Evolutionary conservation across 2,888 invertebrate species (phyloP).

Genomic region (Drosophila stalkeri): DNA sequence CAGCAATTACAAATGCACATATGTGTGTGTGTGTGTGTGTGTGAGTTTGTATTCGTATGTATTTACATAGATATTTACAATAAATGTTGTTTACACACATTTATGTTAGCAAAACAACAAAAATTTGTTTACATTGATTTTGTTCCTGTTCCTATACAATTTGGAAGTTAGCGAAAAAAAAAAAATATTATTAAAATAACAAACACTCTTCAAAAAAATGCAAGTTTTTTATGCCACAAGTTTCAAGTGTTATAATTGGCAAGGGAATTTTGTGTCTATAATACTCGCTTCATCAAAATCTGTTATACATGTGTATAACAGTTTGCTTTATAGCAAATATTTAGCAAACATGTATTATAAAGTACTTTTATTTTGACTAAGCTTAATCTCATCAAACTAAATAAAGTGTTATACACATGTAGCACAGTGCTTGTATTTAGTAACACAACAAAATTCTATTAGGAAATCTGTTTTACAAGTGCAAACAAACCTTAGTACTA

Average conservation of each 20-base stretch:
- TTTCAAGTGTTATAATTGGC: neutral
- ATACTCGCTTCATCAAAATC: no score
- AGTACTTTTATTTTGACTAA: neutral
- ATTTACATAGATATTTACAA: neutral
- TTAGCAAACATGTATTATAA: neutral
- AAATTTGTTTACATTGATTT: neutral
- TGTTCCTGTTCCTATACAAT: conserved; percentile 11
- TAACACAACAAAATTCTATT: neutral
- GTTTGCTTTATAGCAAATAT: neutral
- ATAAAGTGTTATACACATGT: neutral
- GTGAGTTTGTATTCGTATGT: neutral
- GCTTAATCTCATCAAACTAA: neutral
- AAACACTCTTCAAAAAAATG: neutral
- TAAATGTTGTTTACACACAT: conserved; percentile 3
- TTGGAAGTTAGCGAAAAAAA: neutral
- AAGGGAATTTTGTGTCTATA: no score
- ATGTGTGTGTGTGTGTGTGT: neutral
- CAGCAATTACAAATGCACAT: conserved; percentile 6
- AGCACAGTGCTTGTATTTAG: neutral
- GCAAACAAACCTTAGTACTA: no score
- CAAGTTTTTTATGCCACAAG: neutral
- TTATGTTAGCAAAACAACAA: neutral
- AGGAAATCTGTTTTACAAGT: neutral
- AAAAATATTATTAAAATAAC: neutral
- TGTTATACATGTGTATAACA: neutral